Conservation (phyloP, 2,113 vertebrate genomes). For the Halichoerus grypus region DNA sequence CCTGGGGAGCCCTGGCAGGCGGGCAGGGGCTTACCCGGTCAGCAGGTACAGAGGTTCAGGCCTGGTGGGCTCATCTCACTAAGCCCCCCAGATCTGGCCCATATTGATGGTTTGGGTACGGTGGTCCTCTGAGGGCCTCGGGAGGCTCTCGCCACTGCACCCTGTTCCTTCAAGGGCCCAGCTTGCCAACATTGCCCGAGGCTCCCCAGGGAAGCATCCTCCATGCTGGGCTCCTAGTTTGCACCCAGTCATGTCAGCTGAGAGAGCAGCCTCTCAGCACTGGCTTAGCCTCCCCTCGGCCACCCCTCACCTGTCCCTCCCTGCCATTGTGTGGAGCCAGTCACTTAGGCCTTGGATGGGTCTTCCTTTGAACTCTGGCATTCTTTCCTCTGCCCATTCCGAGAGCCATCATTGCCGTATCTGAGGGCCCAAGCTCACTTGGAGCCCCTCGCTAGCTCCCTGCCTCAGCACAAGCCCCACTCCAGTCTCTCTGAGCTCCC, state of each 20-base stretch:
- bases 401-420: not conserved
- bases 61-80: not conserved
- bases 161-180: not conserved
- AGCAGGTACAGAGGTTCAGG: no score
- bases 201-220: not conserved
- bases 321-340: not conserved
- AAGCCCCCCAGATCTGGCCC: not conserved
- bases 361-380: not conserved
- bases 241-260: no score
- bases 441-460: not conserved
- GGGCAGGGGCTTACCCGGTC: no score
- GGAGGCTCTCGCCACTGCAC: accelerated
- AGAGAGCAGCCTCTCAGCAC: not conserved
- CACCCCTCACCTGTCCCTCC: not conserved
- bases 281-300: accelerated
- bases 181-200: accelerated
- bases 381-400: not conserved
- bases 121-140: not conserved
- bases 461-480: not conserved
- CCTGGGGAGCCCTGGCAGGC: not conserved
- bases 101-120: accelerated
- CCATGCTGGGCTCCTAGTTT: not conserved
- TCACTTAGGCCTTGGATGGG: not conserved
- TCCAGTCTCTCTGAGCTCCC: not conserved
- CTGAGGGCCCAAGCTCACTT: not conserved